Base-by-base conservation (phyloP, 1,140 invertebrate genomes). In the Aradophagus sp. region DNA sequence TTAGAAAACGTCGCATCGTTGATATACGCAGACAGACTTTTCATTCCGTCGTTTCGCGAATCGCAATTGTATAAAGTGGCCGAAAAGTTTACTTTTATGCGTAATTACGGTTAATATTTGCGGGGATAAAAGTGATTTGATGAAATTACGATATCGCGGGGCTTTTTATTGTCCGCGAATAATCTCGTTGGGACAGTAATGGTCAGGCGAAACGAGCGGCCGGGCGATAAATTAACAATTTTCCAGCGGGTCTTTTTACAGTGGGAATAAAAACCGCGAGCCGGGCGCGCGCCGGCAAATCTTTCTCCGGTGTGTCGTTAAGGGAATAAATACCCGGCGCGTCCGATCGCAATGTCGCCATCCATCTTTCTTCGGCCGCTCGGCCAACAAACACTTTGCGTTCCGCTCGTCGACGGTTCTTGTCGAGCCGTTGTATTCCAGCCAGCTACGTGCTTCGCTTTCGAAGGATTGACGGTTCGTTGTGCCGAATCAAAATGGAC, bases 201-300 rank as follows among this genome's bases (percentile, higher is more conserved):
- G 44, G 47, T 47, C 53, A 36, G 35, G 26, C 27, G 42, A 56
- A 68, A 47, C 26, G 50, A 31, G 17, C 19, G 13, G 19, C 20
- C 10, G 20, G 19, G 15, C 45, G 38, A 68, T 68, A 68, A 68
- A 50, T 68, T 53, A 68, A 42, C 63, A 59, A 68, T 68, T 59
- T 63, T 59, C 65, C 26, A 32, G 29, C 3, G 19, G 29, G 8
- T 12, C 34, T 59, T 59, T 59, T 53, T 47, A 47, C 39, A 34
- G 13, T 26, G 6, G 34, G 32, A 52, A 67, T 58, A 67, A 67
- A 58, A 67, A 67, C 38, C 35, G 31, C 39, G 47, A 38, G 10
- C 15, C 27, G 2, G 36, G 35, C 26, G 17, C 31, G 23, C 17
- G 12, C 1, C 39, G 39, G 19, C 42, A 15, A 42, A 66, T 56